A percentile compares a stretch with the other conserved stretches of the same genome.
phyloP scores from a whole-genome alignment of 1,140 invertebrate genomes.

The Himalopsyche phryganea region DNA sequence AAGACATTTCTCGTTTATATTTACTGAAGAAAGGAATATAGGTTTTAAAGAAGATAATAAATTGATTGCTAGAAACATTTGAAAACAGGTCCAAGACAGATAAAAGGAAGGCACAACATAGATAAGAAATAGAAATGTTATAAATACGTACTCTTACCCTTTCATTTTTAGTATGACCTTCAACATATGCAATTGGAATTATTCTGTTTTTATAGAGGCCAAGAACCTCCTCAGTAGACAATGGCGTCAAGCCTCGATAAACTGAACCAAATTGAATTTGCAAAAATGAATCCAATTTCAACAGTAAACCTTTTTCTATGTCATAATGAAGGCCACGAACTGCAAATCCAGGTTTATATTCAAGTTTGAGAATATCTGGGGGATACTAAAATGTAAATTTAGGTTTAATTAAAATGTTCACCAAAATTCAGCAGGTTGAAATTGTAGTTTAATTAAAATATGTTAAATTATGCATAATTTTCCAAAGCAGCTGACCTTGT shows the following conservation, averaged over 20 bases:
- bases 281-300: constrained; percentile 94
- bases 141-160: constrained; percentile 41
- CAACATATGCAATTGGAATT: constrained; percentile 79
- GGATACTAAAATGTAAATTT: constrained; percentile 73
- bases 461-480: too few species aligned
- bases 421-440: too few species aligned
- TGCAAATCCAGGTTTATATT: constrained; percentile 88
- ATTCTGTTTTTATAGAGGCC: constrained; percentile 82
- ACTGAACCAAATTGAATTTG: constrained; percentile 95
- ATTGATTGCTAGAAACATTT: too few species aligned
- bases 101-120: too few species aligned
- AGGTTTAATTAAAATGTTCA: too few species aligned
- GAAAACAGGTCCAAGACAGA: too few species aligned
- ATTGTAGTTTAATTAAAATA: too few species aligned
- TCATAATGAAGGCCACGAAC: constrained; percentile 95
- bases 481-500: constrained; percentile 62
- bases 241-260: constrained; percentile 79
- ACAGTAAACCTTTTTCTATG: constrained; percentile 88
- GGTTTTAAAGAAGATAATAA: too few species aligned
- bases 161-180: constrained; percentile 58
- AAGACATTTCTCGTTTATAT: too few species aligned
- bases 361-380: constrained; percentile 71
- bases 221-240: constrained; percentile 83
- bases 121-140: too few species aligned
- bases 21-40: too few species aligned